phyloP scores from a whole-genome alignment of 2,797 vertebrate genomes.

The Anguilla pacifica region DNA sequence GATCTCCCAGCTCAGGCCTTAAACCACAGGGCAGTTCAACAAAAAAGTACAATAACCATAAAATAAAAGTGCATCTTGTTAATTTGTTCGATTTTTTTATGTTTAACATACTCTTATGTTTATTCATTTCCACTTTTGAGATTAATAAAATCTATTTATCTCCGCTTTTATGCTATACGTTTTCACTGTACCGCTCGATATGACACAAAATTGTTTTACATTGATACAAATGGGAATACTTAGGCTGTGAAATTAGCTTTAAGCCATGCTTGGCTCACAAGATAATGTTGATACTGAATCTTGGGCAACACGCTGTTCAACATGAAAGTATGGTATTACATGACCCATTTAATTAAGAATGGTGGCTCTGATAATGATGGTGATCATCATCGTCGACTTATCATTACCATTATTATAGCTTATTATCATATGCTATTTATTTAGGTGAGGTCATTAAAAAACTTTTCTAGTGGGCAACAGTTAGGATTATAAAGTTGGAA shows the following conservation, averaged over 20 bases:
- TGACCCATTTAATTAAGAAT: neutral
- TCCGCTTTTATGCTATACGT: neutral
- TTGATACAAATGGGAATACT: neutral
- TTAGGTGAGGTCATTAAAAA: neutral
- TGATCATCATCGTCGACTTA: neutral
- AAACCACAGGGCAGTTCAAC: neutral
- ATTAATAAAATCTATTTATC: no score
- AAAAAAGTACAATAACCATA: neutral
- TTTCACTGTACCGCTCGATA: neutral
- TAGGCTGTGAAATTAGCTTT: neutral
- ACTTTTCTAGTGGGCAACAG: neutral
- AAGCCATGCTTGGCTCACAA: neutral
- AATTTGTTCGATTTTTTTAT: neutral
- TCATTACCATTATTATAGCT: neutral
- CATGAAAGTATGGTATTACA: neutral
- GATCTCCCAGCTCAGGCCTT: neutral
- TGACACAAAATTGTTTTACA: neutral
- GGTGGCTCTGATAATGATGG: neutral
- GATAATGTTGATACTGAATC: constrained; percentile 9
- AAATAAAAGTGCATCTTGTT: neutral
- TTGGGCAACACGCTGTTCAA: neutral
- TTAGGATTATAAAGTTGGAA: neutral
- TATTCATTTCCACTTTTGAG: neutral
- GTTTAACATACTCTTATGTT: neutral
- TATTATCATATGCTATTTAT: neutral